Base-by-base conservation (phyloP, 2,797 vertebrate species). In the Lagodon rhomboides region DNA sequence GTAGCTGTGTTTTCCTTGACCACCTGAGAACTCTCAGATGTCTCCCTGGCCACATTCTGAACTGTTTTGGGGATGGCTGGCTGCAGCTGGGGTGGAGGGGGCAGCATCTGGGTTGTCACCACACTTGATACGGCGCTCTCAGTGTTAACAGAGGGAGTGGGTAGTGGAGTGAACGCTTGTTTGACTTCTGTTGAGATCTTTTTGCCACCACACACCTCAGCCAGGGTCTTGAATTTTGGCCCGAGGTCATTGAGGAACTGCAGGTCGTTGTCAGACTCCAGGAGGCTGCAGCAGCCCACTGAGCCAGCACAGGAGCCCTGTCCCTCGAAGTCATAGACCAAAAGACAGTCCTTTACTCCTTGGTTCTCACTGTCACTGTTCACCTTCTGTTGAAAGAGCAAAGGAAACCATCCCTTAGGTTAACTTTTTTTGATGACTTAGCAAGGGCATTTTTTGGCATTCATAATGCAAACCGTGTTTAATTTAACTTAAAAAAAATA, bases 181-280 rank as follows among this genome's bases (percentile, higher is more conserved):
- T 81, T 79, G 15, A 70, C 56, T 55, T 88, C 88, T 17, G 23
- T 46, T 38, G n/a, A 63, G 73, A 93, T 86, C 30, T 75, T 93
- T 65, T 89, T 94, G 64, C 56, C 84, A 12, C 81, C 77, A 3
- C 93, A 94, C 30, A 92, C 94, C 61, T 97, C 96, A 30, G 98
- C 97, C 30, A 99, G 92, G 27, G 96, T 97, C 90, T 96, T 99
- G 88, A 99, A 99, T 89, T 98, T 99, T 25, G 94, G 88, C 59
- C 96, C 97, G 17, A 99, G 93, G 80, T 98, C 94, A 76, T 98
- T 93, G 4, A 99, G 95, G 76, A 96, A 97, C 22, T 8, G 85
- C 59, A 98, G 93, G 2, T 98, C 96, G 0, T 93, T 86, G 30
- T 97, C 95, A 3, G 85, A 91, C 59, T 96, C 96, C 63, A 97